phyloP scores from a whole-genome alignment of 1,140 invertebrate species.

The Drosophila micromelanica region DNA sequence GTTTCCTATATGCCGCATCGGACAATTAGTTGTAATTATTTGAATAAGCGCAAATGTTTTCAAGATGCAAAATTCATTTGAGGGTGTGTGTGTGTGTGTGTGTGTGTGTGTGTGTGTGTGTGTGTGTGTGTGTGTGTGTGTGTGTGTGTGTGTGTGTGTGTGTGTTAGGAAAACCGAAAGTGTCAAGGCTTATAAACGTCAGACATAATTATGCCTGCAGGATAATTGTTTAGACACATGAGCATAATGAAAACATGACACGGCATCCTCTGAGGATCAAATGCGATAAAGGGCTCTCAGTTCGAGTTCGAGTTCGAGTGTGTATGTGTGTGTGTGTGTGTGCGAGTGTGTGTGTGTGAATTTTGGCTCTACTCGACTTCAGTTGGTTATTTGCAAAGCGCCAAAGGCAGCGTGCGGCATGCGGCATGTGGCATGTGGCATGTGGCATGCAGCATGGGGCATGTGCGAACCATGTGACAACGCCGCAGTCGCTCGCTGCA shows the following conservation, averaged over 20 bases:
- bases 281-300: slow-evolving; percentile 9
- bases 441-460: slow-evolving; percentile 27
- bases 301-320: too few species aligned
- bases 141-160: slow-evolving; percentile 32
- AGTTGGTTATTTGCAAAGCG: slow-evolving; percentile 64
- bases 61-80: slow-evolving; percentile 6
- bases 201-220: slow-evolving; percentile 83
- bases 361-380: slow-evolving; percentile 42
- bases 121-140: slow-evolving; percentile 40
- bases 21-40: slow-evolving; percentile 72
- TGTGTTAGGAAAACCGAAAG: slow-evolving; percentile 75
- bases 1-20: background rate
- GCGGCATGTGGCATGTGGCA: slow-evolving; percentile 22
- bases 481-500: slow-evolving; percentile 26
- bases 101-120: slow-evolving; percentile 27
- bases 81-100: background rate
- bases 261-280: slow-evolving; percentile 80
- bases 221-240: slow-evolving; percentile 84
- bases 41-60: slow-evolving; percentile 42
- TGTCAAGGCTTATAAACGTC: slow-evolving; percentile 84
- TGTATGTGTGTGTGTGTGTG: slow-evolving; percentile 29
- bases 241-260: slow-evolving; percentile 84
- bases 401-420: slow-evolving; percentile 49
- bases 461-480: background rate
- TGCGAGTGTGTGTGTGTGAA: slow-evolving; percentile 38